These are phyloP conservation scores for Trachelus stipa DNA, from an alignment of 2,888 invertebrate genomes.

Conservation along the genomic window DNA sequence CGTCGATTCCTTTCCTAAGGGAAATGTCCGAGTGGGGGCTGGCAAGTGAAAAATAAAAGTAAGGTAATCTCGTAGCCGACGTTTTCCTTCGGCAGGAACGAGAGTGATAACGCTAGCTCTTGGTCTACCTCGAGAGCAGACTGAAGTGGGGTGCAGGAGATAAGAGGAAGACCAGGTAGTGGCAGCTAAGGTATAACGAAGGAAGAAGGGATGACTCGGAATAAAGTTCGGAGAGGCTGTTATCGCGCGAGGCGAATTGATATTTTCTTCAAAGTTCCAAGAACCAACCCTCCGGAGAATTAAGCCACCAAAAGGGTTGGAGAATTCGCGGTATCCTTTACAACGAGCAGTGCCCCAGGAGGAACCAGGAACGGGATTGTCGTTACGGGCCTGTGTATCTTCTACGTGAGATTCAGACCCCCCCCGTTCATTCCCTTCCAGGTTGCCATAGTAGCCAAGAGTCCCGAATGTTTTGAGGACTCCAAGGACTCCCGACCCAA, in stretches of 20 bases:
- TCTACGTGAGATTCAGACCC: neutral
- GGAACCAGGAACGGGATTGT: neutral
- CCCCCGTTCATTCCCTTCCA: neutral
- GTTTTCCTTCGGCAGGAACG: neutral
- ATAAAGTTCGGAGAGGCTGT: neutral
- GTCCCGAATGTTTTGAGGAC: neutral
- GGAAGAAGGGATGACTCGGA: neutral
- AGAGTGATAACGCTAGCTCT: neutral
- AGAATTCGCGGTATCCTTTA: neutral
- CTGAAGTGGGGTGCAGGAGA: neutral
- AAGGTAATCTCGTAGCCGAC: neutral
- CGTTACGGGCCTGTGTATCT: neutral
- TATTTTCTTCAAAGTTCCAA: constrained; percentile 4
- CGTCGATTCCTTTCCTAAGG: neutral
- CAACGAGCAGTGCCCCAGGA: neutral
- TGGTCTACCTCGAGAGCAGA: neutral
- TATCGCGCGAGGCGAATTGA: constrained; percentile 4
- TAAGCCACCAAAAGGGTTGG: neutral
- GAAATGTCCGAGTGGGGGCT: neutral
- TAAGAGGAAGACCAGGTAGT: neutral
- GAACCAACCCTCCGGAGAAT: neutral
- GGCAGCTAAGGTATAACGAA: neutral
- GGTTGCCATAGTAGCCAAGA: neutral
- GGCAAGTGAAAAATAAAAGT: neutral
- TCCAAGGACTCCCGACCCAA: neutral